These are phyloP conservation scores for Heliornis fulica DNA, from an alignment of 2,113 vertebrate species.

Conservation along the genomic window DNA sequence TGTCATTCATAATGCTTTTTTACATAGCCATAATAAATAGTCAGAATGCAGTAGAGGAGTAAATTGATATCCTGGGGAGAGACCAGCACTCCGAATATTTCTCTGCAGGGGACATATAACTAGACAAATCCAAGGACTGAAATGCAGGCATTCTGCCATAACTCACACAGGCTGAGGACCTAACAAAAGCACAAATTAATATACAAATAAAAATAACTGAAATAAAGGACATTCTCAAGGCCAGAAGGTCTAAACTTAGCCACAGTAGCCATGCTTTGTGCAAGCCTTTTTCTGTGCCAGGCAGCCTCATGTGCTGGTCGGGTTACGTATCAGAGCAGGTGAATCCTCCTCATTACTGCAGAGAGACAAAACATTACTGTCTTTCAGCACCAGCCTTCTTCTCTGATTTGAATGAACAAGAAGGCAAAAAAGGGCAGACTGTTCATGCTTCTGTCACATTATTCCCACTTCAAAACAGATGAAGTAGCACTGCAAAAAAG, in stretches of 20 bases:
- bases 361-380: background rate
- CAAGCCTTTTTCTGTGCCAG: background rate
- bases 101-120: background rate
- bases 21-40: background rate
- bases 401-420: background rate
- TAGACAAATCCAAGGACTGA: background rate
- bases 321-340: background rate
- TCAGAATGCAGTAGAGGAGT: background rate
- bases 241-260: conserved; percentile 17
- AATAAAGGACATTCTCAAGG: conserved; percentile 17
- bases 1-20: background rate
- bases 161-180: background rate
- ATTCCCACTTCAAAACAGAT: background rate
- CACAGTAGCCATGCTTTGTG: background rate
- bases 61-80: conserved; percentile 10
- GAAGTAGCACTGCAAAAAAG: background rate
- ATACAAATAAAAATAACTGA: background rate
- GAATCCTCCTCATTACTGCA: background rate
- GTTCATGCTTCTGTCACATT: background rate
- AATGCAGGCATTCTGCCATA: conserved; percentile 41
- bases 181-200: conserved; percentile 14
- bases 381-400: conserved; percentile 15
- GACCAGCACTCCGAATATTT: background rate
- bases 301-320: background rate
- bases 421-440: background rate